Evolutionary conservation across 2,113 vertebrate genomes (phyloP).

Genomic region (Buteo buteo): DNA sequence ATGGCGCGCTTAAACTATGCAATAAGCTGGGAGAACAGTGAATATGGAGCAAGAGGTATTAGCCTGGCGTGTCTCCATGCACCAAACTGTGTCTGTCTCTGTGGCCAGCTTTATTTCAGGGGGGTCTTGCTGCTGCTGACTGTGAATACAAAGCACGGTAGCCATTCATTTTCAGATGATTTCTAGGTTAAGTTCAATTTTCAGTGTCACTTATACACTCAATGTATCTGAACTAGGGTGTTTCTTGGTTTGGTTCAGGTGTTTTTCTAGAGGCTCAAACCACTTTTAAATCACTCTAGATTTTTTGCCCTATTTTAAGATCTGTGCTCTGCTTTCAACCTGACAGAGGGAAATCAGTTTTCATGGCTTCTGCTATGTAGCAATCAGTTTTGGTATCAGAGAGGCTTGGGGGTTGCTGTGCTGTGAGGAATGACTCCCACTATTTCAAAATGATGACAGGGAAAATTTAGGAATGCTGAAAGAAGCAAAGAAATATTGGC

Average conservation of each 20-base stretch:
- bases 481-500: not conserved
- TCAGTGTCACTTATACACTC: not conserved
- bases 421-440: not conserved
- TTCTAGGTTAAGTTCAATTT: not conserved
- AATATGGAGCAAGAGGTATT: not conserved
- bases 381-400: not conserved
- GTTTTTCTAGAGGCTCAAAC: not conserved
- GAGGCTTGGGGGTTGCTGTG: not conserved
- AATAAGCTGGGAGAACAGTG: not conserved
- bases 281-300: not conserved
- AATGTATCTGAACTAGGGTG: not conserved
- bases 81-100: not conserved
- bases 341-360: not conserved
- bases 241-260: not conserved
- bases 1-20: not conserved
- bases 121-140: not conserved
- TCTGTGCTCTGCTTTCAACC: not conserved
- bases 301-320: not conserved
- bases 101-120: not conserved
- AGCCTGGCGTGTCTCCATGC: fast-evolving
- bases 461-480: not conserved
- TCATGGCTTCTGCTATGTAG: not conserved
- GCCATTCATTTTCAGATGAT: not conserved
- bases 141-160: not conserved
- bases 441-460: not conserved